Base-by-base conservation (phyloP, 1,140 invertebrate genomes). In the Calephelis nemesis region DNA sequence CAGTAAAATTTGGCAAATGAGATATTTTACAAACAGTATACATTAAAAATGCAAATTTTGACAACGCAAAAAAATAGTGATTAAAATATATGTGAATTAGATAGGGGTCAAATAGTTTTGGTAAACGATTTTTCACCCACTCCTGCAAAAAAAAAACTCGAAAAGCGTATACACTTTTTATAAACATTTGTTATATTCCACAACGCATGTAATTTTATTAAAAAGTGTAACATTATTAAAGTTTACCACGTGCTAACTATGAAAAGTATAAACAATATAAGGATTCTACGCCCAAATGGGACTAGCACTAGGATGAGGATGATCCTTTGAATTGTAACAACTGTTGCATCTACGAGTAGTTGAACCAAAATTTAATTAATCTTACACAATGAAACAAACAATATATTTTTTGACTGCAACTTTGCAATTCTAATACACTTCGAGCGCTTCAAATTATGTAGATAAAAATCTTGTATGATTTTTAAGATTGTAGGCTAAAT, bases 121-220 rank as follows among this genome's bases (percentile, higher is more conserved):
- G 52, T 5, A 19, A 63, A 42, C 15, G 45, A 5, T 63, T 63
- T 39, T 42, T 63, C 19, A 48, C 30, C 30, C 30, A 63, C 19
- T 63, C 47, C 42, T 19, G 13, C 30, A 63, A 63, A n/a, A 15
- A 63, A 9, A 63, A 42, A 10, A n/a, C n/a, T 63, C 19, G 30
- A 63, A 63, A 63, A 47, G 13, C 5, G 9, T 47, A 63, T 47
- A 63, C 9, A 45, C 62, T 15, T 13, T 63, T 47, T 63, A 63
- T 47, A 15, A 63, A 63, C 45, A 63, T 47, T 63, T 47, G 62
- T 47, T 47, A 47, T 63, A 13, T 63, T 63, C 40, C 11, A 47
- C 47, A 63, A 63, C 47, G 6, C 42, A 52, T 13, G 49, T 63
- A 19, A 45, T 45, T 47, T 63, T 45, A 54, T 45, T 63, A 7